A percentile compares a stretch with the other conserved stretches of the same genome.
These are phyloP conservation scores for Papilio gigon DNA, from an alignment of 2,888 invertebrate species.

Conservation along the genomic window DNA sequence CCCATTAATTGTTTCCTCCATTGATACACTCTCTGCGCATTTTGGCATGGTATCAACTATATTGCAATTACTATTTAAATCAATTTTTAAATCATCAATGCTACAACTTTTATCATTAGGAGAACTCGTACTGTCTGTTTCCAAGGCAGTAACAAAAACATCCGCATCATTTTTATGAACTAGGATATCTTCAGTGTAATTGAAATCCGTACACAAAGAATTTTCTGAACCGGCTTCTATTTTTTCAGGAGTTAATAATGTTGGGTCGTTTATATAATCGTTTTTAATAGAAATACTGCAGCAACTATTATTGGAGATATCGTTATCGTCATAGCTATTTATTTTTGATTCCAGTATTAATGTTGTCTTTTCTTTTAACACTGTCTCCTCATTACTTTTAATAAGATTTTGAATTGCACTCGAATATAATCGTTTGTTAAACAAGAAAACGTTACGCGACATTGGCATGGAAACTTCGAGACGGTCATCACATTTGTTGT, in stretches of 20 bases:
- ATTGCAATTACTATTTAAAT: background rate
- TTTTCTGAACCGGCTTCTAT: background rate
- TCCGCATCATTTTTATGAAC: background rate
- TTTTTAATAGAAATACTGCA: background rate
- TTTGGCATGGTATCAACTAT: background rate
- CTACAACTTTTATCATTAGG: background rate
- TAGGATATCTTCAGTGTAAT: background rate
- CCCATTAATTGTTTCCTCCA: background rate
- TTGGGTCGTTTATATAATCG: background rate
- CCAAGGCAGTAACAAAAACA: background rate
- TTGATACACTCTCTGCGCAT: background rate
- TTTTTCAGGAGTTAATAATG: background rate
- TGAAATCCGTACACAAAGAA: background rate
- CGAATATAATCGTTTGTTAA: slow-evolving; percentile 65
- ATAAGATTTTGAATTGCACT: slow-evolving; percentile 69
- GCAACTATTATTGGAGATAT: background rate
- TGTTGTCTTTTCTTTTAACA: slow-evolving; percentile 39
- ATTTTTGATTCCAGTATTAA: slow-evolving; percentile 24
- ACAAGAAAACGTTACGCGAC: slow-evolving; percentile 31
- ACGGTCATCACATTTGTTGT: slow-evolving; percentile 4
- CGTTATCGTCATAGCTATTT: background rate
- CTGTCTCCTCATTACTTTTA: slow-evolving; percentile 53
- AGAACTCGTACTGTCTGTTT: background rate
- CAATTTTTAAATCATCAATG: background rate
- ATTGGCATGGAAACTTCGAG: background rate